Evolutionary conservation across 23 tunicate genomes (phyloP), one percentile per base, ranked within the genome.

Genomic region (Oikopleura albicans): DNA sequence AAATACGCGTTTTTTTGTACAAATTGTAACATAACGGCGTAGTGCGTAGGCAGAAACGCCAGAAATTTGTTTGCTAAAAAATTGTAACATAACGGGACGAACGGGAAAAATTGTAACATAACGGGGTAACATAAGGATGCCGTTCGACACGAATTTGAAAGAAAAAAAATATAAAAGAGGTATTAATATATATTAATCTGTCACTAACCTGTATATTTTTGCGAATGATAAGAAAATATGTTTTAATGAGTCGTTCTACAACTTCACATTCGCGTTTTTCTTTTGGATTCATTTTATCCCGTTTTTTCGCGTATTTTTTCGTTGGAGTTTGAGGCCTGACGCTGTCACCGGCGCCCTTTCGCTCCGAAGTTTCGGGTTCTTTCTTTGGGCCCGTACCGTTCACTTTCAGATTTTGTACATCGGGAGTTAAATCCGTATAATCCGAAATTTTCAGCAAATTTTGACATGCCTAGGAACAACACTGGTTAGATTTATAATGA

Each of bases 171-270:
- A n/a, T n/a, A n/a, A n/a, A n/a, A n/a, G n/a, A n/a, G n/a, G n/a
- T n/a, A n/a, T n/a, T n/a, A n/a, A n/a, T n/a, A n/a, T n/a, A n/a
- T n/a, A n/a, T n/a, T n/a, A n/a, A n/a, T n/a, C n/a, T n/a, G n/a
- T n/a, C n/a, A n/a, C n/a, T 88, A 86, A 89, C 97, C 76, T 92
- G 97, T 40, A 92, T 92, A 57, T 90, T 92, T 71, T 92, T 92
- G 40, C 90, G 84, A 28, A 92, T 89, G 39, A 92, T 92, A 22
- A 87, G 87, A 57, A 89, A 92, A 85, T 92, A 92, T 27, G 93
- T 86, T 59, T 63, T 87, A 75, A 92, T 92, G 41, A 92, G 86
- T 40, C 93, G 84, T 37, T 91, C 89, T n/a, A 92, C 90, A 35
- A 89, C 92, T 16, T 92, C 91, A 27, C 90, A 92, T 59, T 92